Conservation (phyloP, 2,113 vertebrate species). For the Cairina moschata region DNA sequence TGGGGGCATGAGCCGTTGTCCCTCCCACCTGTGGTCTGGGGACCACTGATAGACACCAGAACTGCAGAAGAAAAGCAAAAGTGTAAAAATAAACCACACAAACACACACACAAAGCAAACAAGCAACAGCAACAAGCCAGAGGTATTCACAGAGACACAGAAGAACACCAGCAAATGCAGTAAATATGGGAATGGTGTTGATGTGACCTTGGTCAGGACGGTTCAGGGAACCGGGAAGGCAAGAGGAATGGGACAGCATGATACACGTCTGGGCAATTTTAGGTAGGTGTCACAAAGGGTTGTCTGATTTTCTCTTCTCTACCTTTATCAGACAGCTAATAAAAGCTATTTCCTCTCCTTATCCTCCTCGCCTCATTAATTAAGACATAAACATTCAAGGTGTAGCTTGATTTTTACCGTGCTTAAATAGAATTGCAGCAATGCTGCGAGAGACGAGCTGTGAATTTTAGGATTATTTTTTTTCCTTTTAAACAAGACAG, state of each 20-base stretch:
- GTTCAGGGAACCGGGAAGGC: accelerated
- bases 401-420: background rate
- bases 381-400: background rate
- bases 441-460: background rate
- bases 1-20: background rate
- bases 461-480: background rate
- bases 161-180: accelerated
- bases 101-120: background rate
- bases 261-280: background rate
- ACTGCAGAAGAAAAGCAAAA: background rate
- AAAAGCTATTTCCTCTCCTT: background rate
- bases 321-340: background rate
- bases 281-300: background rate
- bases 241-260: background rate
- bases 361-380: background rate
- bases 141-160: accelerated
- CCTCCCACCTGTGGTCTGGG: accelerated
- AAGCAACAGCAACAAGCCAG: background rate
- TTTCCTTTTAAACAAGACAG: background rate
- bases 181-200: background rate
- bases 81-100: background rate
- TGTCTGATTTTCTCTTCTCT: background rate
- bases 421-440: background rate
- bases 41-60: background rate
- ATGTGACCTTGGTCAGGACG: background rate